Evolutionary conservation across 2,113 vertebrate species (phyloP).

Genomic region (Bufo gargarizans): DNA sequence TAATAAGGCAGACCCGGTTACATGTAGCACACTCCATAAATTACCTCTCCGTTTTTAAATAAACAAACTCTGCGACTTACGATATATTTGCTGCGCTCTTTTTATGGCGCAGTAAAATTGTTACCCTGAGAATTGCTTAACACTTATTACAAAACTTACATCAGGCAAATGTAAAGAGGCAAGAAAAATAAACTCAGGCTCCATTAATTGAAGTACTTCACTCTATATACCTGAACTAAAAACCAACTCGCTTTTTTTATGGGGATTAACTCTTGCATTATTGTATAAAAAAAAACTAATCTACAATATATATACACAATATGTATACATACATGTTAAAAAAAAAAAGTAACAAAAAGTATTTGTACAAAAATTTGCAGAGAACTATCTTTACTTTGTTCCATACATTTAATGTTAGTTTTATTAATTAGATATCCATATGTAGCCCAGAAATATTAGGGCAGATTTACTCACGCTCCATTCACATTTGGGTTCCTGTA

Average conservation of each 20-base stretch:
- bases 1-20: conserved; percentile 77
- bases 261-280: conserved; percentile 16
- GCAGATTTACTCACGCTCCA: too few relatives aligned
- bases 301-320: not conserved
- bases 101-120: conserved; percentile 85
- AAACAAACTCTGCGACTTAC: conserved; percentile 83
- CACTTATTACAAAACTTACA: conserved; percentile 83
- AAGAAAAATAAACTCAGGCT: conserved; percentile 80
- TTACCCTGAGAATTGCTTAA: conserved; percentile 87
- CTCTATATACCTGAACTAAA: conserved; percentile 27
- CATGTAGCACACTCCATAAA: conserved; percentile 86
- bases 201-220: conserved; percentile 59
- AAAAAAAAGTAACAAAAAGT: not conserved
- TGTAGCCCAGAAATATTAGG: too few relatives aligned
- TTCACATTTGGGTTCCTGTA: too few relatives aligned
- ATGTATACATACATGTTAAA: not conserved
- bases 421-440: too few relatives aligned
- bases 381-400: too few relatives aligned
- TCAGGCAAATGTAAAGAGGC: conserved; percentile 80
- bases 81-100: conserved; percentile 84
- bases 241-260: conserved; percentile 7
- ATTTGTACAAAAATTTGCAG: too few relatives aligned
- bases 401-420: too few relatives aligned
- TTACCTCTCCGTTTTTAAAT: conserved; percentile 83
- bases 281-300: not conserved